These are phyloP conservation scores for Lanistes nyassanus DNA, from an alignment of 1,140 invertebrate genomes.

Conservation along the genomic window DNA sequence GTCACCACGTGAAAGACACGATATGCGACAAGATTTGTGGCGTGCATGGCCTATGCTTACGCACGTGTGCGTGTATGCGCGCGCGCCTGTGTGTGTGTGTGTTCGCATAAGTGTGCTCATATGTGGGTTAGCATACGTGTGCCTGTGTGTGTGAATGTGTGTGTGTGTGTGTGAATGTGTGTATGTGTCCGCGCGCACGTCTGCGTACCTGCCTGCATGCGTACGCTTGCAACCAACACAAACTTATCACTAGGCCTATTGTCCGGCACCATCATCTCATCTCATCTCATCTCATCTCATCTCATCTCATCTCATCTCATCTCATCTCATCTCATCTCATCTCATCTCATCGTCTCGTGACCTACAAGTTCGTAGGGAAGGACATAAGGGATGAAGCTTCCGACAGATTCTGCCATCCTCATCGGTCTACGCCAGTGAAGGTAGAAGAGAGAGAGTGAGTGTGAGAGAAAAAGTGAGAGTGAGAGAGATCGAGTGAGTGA, in stretches of 20 bases:
- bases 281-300: background rate
- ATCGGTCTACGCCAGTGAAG: background rate
- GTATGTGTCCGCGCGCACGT: background rate
- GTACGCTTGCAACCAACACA: background rate
- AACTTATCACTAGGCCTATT: background rate
- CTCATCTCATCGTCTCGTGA: background rate
- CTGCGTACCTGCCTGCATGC: background rate
- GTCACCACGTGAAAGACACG: too few species aligned
- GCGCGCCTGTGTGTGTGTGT: slow-evolving; percentile 3
- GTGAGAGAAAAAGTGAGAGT: background rate
- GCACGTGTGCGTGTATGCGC: background rate
- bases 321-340: background rate
- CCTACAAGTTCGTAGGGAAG: too few species aligned
- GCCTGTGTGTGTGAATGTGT: slow-evolving; percentile 8
- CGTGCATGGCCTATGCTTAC: too few species aligned
- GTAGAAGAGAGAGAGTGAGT: background rate
- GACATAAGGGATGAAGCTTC: too few species aligned
- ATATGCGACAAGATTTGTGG: too few species aligned
- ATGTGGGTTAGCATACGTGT: background rate
- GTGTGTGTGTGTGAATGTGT: slow-evolving; percentile 7
- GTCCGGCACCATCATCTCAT: background rate
- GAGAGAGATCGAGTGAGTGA: background rate
- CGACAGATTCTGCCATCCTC: background rate
- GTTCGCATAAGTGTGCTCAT: too few species aligned
- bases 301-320: background rate